Evolutionary conservation across 1,140 invertebrate genomes (phyloP).

Genomic region (Ceratina calcarata): DNA sequence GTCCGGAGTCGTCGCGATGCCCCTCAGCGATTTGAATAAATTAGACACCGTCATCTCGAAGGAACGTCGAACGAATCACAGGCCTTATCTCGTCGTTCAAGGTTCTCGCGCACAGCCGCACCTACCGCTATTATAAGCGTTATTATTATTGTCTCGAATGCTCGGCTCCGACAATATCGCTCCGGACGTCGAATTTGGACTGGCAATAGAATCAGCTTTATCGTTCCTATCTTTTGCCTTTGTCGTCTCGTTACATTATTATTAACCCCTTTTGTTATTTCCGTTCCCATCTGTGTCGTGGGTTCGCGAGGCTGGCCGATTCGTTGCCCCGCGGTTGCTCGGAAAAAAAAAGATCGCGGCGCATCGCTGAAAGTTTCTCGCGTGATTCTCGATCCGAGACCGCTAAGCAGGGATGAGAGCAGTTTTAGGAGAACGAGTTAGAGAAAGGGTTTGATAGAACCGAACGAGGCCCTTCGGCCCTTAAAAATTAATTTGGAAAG

Average conservation of each 20-base stretch:
- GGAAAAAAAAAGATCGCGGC: too few relatives aligned
- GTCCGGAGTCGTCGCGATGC: background rate
- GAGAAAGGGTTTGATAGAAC: conserved; percentile 30
- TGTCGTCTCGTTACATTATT: conserved; percentile 9
- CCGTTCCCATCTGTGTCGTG: background rate
- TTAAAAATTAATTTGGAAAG: conserved; percentile 76
- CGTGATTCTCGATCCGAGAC: background rate
- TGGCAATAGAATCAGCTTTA: conserved; percentile 14
- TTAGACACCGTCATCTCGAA: conserved; percentile 22
- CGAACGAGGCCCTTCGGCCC: conserved; percentile 46
- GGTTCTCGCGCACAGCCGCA: conserved; percentile 6
- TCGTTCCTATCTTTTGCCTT: background rate
- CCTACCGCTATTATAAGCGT: conserved; percentile 10
- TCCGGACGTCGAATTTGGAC: background rate
- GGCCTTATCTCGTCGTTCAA: conserved; percentile 24
- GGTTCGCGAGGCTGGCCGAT: background rate
- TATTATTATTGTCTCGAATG: conserved; percentile 21
- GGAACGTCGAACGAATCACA: conserved; percentile 20
- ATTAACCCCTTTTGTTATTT: conserved; percentile 5
- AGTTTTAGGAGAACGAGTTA: background rate
- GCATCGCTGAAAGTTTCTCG: too few relatives aligned
- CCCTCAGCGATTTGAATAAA: conserved; percentile 25
- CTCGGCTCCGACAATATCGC: background rate
- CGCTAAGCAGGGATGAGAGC: background rate
- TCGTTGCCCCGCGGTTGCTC: too few relatives aligned